Evolutionary conservation across 1,140 invertebrate species (phyloP).

Genomic region (Belonocnema kinseyi): DNA sequence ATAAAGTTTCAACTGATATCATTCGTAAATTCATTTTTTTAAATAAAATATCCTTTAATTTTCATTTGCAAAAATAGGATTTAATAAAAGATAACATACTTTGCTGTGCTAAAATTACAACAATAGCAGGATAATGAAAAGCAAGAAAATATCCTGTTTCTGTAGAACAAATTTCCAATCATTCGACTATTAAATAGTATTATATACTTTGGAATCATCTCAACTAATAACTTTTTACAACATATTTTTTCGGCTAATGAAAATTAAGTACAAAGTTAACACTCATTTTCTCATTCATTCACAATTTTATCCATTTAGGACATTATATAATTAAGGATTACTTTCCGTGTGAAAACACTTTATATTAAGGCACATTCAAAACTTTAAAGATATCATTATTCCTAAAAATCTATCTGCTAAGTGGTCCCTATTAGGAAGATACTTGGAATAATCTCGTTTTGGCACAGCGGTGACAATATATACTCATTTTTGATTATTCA

Average conservation of each 20-base stretch:
- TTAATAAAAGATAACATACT: not conserved
- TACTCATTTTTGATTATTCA: constrained; percentile 12
- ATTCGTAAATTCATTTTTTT: not conserved
- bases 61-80: not conserved
- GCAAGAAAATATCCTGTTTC: not conserved
- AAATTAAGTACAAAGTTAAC: too few relatives aligned
- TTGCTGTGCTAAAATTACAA: not conserved
- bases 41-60: not conserved
- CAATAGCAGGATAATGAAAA: not conserved
- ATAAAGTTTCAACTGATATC: too few relatives aligned
- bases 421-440: constrained; percentile 70
- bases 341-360: not conserved
- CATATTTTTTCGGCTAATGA: not conserved
- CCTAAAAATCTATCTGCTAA: constrained; percentile 54
- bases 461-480: not conserved
- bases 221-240: not conserved
- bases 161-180: not conserved
- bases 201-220: not conserved
- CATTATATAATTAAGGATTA: not conserved
- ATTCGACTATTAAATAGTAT: not conserved
- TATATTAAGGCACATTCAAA: constrained; percentile 17
- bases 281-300: too few relatives aligned
- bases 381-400: constrained; percentile 4
- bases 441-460: constrained; percentile 53
- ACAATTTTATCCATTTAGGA: not conserved